phyloP scores from a whole-genome alignment of 2,888 invertebrate species.

The Beris morrisii region DNA sequence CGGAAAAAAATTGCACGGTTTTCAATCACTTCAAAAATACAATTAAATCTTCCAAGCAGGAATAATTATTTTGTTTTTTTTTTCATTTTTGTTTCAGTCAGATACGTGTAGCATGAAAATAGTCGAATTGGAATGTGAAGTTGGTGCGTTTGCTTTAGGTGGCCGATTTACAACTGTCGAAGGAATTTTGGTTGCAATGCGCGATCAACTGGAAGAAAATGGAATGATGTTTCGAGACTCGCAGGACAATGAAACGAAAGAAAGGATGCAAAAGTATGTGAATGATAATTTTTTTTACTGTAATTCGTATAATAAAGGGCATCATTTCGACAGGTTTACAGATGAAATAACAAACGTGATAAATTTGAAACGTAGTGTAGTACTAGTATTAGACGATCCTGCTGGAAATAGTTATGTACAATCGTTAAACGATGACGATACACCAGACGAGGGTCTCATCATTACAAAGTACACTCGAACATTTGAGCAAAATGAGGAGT shows the following conservation, averaged over 20 bases:
- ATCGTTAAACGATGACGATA: constrained; percentile 69
- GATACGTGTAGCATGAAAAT: constrained; percentile 78
- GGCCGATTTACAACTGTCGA: constrained; percentile 96
- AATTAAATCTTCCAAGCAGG: no score
- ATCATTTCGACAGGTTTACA: constrained; percentile 60
- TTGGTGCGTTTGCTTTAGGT: constrained; percentile 81
- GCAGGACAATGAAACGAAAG: constrained; percentile 60
- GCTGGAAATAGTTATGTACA: constrained; percentile 97
- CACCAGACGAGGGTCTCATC: constrained; percentile 71
- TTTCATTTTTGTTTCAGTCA: constrained; percentile 61
- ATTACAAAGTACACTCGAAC: constrained; percentile 79
- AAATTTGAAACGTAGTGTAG: constrained; percentile 64
- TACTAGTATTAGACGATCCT: constrained; percentile 90
- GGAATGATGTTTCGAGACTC: constrained; percentile 76
- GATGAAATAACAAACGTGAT: constrained; percentile 68
- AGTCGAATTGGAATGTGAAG: constrained; percentile 87
- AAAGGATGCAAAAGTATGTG: constrained; percentile 47
- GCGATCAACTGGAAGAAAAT: constrained; percentile 69
- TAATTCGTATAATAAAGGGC: constrained; percentile 52
- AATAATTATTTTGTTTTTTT: no score
- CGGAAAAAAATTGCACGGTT: no score
- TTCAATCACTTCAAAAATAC: no score
- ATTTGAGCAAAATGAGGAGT: constrained; percentile 90
- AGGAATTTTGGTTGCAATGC: constrained; percentile 79
- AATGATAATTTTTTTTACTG: not conserved